Evolutionary conservation across 2,113 vertebrate genomes (phyloP), one percentile per base, ranked within the genome.

Genomic region (Trachemys scripta): DNA sequence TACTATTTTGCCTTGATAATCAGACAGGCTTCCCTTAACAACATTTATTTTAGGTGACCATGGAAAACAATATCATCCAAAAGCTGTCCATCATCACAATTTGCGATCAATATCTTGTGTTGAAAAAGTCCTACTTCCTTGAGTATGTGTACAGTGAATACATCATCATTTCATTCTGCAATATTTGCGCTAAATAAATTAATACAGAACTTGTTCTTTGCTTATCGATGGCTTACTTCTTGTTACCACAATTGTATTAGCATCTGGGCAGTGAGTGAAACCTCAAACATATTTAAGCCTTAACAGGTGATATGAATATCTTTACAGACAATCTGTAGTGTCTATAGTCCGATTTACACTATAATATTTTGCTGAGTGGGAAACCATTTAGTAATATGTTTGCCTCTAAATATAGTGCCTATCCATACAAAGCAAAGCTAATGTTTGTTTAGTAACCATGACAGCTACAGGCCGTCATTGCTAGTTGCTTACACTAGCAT

Each of bases 171-270:
- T 65, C 47, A 47, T 59, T 42, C 6, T 31, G 31, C 82, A 10
- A 2, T 54, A 72, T 80, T 90, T 86, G 9, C 78, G 5, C 47
- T 29, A 49, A 82, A 42, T 65, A 69, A 87, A 90, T 8, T 2
- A 65, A 20, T 50, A 72, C 13, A 83, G n/a, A 20, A 12, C 57
- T 65, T n/a, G 3, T 19, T 84, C 12, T 88, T 4, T 0, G 5
- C 49, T 93, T 90, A 27, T 35, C 20, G 47, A 20, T n/a, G 19
- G 14, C 42, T 91, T 59, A 5, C 3, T 27, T 79, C 79, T 42
- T 19, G 11, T 12, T n/a, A 10, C 9, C 42, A 11, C 0, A 1
- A 89, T 38, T 2, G 2, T 2, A 45, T 5, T 85, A 81, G 29
- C 5, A 81, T 75, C 13, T 45, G 6, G 51, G 22, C 20, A 82